Base-by-base conservation (phyloP, 2,113 vertebrate species). In the Coturnix japonica region DNA sequence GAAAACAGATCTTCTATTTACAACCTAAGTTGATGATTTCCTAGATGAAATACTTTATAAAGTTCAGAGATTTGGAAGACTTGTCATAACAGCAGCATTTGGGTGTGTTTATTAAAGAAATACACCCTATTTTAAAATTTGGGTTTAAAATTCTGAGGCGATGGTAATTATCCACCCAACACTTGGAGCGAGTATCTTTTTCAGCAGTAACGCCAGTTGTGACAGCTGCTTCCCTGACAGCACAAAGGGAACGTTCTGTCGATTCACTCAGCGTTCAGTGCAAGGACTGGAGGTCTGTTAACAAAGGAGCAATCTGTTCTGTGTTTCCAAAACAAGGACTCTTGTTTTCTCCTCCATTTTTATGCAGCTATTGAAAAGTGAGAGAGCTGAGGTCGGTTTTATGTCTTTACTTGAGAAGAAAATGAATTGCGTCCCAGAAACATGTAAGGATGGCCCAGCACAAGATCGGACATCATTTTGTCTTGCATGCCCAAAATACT, bases 211-310 rank as follows among this genome's bases (percentile, higher is more conserved):
- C 47, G 75, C 43, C 70, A 72, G 78, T 65, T 94, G 76, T 89
- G 78, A 92, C 87, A 90, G 70, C 84, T 89, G 93, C 65, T 63
- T 89, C 77, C 35, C 63, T n/a, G 44, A 13, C 66, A 85, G 81
- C 67, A 95, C 91, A 95, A 92, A 94, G 81, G 65, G 22, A 89
- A 37, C 54, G 33, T 76, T 94, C 81, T 94, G 71, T 87, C 71
- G 60, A 30, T 63, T 85, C 85, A 37, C 43, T 63, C 41, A 13
- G 37, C 47, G 49, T 63, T 79, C 59, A 70, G 71, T 14, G 63
- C 49, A 66, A 73, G 33, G 31, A 89, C 81, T 91, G 67, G 47
- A 90, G 73, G 59, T 70, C 81, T 87, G 65, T 85, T 85, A 87
- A 89, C 59, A 95, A 87, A 69, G 54, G 16, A 73, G 71, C 65